A percentile compares a stretch with the other conserved stretches of the same genome.
Evolutionary conservation across 2,888 invertebrate species (phyloP).

Genomic region (Watsonalla binaria): DNA sequence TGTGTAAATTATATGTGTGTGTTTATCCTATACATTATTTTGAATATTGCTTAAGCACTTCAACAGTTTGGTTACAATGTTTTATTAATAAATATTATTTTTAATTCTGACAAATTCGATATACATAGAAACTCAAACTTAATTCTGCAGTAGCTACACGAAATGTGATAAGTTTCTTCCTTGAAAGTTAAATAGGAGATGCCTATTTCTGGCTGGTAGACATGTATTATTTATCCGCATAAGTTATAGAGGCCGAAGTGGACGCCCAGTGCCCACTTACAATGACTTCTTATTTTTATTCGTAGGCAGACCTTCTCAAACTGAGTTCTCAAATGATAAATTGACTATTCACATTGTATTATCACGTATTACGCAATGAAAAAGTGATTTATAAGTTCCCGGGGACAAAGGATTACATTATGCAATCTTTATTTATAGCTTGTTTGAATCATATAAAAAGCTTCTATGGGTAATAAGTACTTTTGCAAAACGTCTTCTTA

Average conservation of each 20-base stretch:
- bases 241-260: neutral
- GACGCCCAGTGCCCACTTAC: neutral
- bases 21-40: too few relatives aligned
- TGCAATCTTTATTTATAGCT: neutral
- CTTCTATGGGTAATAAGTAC: too few relatives aligned
- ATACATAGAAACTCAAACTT: neutral
- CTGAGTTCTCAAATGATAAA: constrained; percentile 6
- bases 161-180: neutral
- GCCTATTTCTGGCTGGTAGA: neutral
- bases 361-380: constrained; percentile 7
- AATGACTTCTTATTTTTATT: constrained; percentile 6
- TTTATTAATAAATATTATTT: too few relatives aligned
- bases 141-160: neutral
- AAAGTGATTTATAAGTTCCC: neutral
- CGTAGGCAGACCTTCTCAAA: neutral
- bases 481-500: too few relatives aligned
- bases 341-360: constrained; percentile 8
- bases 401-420: too few relatives aligned
- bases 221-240: neutral
- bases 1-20: too few relatives aligned
- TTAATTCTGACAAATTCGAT: too few relatives aligned
- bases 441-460: neutral
- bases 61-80: too few relatives aligned
- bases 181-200: neutral
- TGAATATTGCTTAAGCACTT: too few relatives aligned